Base-by-base conservation (phyloP, 1,140 invertebrate genomes). In the Drosophila nigromelanica region DNA sequence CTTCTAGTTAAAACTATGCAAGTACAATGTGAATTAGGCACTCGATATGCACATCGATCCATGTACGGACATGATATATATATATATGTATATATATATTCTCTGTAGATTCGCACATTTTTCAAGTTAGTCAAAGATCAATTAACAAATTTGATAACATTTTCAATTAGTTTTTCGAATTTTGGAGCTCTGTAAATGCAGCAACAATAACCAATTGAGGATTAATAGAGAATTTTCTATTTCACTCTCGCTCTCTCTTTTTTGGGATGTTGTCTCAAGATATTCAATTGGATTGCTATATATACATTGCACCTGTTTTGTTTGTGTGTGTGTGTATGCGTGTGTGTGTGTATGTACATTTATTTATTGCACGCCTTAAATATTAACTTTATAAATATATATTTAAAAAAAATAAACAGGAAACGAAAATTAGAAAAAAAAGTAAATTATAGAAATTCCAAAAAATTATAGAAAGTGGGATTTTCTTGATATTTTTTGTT, bases 281-380 rank as follows among this genome's bases (percentile, higher is more conserved):
- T 55, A 24, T 40, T 55, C 37, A 10, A 42, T 24, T 47, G 12
- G 11, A 47, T 64, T 71, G 61, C 61, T 66, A 42, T 72, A 72
- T 73, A 45, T 73, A 73, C 71, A 73, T 73, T 67, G 63, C 70
- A 68, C 40, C 55, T 68, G 60, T 62, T 6, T 61, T 68, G n/a
- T 21, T 11, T 51, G 33, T 47, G 37, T 35, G 15, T 52, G 15
- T 50, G 15, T 64, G 33, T 51, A 30, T 73, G 37, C 52, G 12
- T 37, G 21, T 12, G 52, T 55, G 15, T 40, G 56, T 59, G 27
- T 73, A 70, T 70, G 66, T 74, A 74, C 72, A 74, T 69, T 52
- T 70, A 70, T 63, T 74, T 74, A 74, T 74, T 74, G 72, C 67
- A 70, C 72, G 59, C 54, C 72, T 74, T 74, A 74, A 70, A 61